Base-by-base conservation (phyloP, 2,113 vertebrate genomes). In the Ictalurus punctatus region DNA sequence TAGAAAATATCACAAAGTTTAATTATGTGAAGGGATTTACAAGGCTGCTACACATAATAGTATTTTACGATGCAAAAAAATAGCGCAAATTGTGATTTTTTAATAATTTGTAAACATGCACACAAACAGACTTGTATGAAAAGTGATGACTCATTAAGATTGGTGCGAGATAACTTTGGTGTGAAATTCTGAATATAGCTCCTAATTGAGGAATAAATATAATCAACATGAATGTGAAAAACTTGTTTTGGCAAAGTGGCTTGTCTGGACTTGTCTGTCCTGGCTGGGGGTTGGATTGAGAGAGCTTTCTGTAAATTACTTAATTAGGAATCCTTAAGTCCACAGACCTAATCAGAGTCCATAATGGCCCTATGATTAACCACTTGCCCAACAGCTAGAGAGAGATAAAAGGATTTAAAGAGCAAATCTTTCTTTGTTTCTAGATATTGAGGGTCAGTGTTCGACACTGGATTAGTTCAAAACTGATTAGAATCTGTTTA, bases 241-340 rank as follows among this genome's bases (percentile, higher is more conserved):
- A 71, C 14, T 37, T 37, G 30, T 37, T 73, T 73, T 37, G 56
- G 73, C 44, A 67, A 30, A 44, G 16, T 25, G 4, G 21, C 61
- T 25, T 34, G 40, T 13, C 61, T 69, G 16, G 61, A 48, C 40
- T 37, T 56, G 19, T 73, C 63, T 89, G 67, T 59, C n/a, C 69
- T 58, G 82, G 19, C 71, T 86, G 21, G 40, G 14, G 25, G 58
- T 27, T 21, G 65, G 54, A 85, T 63, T 84, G 27, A 80, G 61
- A 73, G 44, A 25, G 67, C 69, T 30, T 83, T 88, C 40, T 34
- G 94, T 94, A 96, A 97, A 96, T 97, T 95, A 95, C 95, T 95
- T 96, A 95, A 97, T 97, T 95, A 94, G 91, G 95, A 96, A 96
- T 96, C 95, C 95, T 93, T 95, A 95, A 96, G 96, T 96, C 95